A percentile compares a stretch with the other conserved stretches of the same genome.
These are phyloP conservation scores for Limnothrissa miodon DNA, from an alignment of 2,113 vertebrate genomes.

Conservation along the genomic window DNA sequence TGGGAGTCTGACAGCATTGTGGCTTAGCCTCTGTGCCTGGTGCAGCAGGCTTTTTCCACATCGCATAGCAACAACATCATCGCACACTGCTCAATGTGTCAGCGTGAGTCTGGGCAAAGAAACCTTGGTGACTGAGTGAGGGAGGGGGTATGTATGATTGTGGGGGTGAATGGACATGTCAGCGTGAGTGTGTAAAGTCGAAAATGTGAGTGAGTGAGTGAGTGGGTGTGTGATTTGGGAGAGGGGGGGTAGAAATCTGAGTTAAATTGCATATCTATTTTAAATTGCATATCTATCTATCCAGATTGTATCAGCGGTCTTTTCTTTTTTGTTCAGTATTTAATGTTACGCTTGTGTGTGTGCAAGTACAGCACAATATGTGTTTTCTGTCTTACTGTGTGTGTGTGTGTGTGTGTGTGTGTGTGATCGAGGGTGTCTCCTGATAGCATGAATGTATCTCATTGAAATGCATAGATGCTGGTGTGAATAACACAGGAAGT, in stretches of 20 bases:
- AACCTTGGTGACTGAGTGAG: not conserved
- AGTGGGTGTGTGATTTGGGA: too few relatives aligned
- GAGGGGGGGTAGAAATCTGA: too few relatives aligned
- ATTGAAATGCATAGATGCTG: not conserved
- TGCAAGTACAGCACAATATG: too few relatives aligned
- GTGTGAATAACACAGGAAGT: constrained; percentile 9
- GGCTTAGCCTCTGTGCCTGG: not conserved
- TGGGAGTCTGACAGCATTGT: not conserved
- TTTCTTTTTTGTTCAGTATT: not conserved
- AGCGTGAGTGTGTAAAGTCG: too few relatives aligned
- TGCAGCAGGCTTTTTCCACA: not conserved
- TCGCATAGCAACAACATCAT: not conserved
- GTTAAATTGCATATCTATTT: too few relatives aligned
- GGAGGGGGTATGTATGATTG: not conserved
- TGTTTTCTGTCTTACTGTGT: too few relatives aligned
- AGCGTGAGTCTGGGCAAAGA: not conserved
- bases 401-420: constrained; percentile 15
- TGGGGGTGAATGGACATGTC: too few relatives aligned
- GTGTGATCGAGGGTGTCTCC: constrained; percentile 13
- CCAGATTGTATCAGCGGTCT: too few relatives aligned
- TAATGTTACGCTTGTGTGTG: not conserved
- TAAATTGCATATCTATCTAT: too few relatives aligned
- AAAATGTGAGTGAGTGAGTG: too few relatives aligned
- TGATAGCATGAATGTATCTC: not conserved
- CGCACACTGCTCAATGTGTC: not conserved